Percentiles rank a stretch among this genome's conserved stretches.
phyloP scores from a whole-genome alignment of 2,113 vertebrate genomes.

The Larimichthys crocea region DNA sequence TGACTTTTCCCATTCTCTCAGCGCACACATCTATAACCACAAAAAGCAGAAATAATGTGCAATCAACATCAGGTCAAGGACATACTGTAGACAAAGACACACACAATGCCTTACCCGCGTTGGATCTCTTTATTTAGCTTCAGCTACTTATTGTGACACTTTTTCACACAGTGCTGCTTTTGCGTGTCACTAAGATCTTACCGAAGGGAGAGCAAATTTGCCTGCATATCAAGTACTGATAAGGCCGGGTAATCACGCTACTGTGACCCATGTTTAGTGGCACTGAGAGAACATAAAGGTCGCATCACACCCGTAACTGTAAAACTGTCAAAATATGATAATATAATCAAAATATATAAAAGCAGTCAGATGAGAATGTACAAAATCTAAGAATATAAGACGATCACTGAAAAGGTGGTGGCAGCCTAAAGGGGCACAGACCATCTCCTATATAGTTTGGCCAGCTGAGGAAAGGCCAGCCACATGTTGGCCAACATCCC shows the following conservation, averaged over 20 bases:
- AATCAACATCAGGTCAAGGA: not conserved
- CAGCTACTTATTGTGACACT: not conserved
- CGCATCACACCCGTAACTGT: not conserved
- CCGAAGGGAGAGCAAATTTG: not conserved
- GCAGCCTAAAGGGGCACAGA: slow-evolving; percentile 35
- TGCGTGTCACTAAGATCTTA: no score
- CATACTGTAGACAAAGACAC: not conserved
- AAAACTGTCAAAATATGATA: not conserved
- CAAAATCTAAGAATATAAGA: not conserved
- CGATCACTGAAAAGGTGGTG: slow-evolving; percentile 18
- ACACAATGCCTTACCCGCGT: not conserved
- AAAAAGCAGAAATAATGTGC: not conserved
- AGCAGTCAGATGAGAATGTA: not conserved
- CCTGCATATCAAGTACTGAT: not conserved
- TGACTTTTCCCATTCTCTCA: not conserved
- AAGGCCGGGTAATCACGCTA: not conserved
- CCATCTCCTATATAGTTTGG: slow-evolving; percentile 59
- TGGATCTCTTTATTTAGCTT: no score
- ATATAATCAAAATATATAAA: not conserved
- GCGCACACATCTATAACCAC: not conserved
- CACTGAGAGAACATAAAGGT: not conserved
- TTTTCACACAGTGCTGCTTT: not conserved
- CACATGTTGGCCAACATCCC: slow-evolving; percentile 73
- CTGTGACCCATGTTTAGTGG: not conserved
- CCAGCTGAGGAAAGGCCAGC: slow-evolving; percentile 55